Evolutionary conservation across 2,113 vertebrate genomes (phyloP).

Genomic region (Camelus dromedarius): DNA sequence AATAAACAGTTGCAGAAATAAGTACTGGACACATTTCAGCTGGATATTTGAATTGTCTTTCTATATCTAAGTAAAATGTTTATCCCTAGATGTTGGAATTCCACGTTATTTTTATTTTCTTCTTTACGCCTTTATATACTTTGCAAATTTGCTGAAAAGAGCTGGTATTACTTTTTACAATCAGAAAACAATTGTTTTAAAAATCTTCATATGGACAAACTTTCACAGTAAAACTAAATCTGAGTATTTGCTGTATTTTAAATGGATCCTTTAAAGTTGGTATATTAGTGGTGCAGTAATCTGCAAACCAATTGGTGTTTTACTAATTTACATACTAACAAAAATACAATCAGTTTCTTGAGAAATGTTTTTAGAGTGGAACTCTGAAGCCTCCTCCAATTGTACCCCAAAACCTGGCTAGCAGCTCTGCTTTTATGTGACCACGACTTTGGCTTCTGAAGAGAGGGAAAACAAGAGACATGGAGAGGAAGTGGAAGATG

Average conservation of each 20-base stretch:
- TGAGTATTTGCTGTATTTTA: slow-evolving; percentile 29
- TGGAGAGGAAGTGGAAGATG: background rate
- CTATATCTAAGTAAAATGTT: background rate
- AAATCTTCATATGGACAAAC: background rate
- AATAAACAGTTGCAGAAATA: slow-evolving; percentile 71
- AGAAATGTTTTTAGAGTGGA: slow-evolving; percentile 1
- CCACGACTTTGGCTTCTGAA: background rate
- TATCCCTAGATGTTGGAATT: background rate
- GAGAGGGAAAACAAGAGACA: background rate
- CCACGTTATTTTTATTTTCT: background rate
- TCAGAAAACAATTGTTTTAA: slow-evolving; percentile 29
- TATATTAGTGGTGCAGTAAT: background rate
- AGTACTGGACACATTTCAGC: slow-evolving; percentile 1
- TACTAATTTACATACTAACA: slow-evolving; percentile 20
- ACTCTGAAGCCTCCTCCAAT: background rate
- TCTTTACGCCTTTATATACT: slow-evolving; percentile 19
- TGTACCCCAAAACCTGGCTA: background rate
- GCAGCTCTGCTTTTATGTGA: background rate
- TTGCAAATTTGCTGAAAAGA: slow-evolving; percentile 9
- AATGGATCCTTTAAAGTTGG: background rate
- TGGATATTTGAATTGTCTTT: slow-evolving; percentile 16
- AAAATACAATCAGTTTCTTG: slow-evolving; percentile 37
- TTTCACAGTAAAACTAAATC: slow-evolving; percentile 32
- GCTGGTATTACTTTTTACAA: background rate
- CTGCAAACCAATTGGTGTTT: slow-evolving; percentile 13